Conservation (phyloP, 1,140 invertebrate genomes). For the Megalopta genalis region DNA sequence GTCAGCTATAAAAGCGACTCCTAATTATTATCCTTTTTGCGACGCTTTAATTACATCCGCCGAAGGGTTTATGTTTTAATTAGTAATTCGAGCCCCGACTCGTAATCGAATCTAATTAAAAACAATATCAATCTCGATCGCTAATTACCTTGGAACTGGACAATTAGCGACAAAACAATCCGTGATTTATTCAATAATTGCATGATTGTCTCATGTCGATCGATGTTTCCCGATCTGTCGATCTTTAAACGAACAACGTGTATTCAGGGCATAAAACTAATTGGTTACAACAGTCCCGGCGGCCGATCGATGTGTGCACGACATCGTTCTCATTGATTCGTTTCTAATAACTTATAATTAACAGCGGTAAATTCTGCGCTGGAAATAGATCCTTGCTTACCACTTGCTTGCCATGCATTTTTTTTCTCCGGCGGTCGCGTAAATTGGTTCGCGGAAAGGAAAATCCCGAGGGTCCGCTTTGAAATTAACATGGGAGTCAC, state of each 20-base stretch:
- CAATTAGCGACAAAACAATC: not conserved
- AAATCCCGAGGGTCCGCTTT: not conserved
- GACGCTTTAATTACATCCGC: too few species aligned
- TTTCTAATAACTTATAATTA: slow-evolving; percentile 28
- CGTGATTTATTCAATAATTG: not conserved
- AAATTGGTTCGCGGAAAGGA: not conserved
- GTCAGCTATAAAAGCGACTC: too few species aligned
- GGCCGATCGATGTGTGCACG: slow-evolving; percentile 6
- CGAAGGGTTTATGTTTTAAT: not conserved
- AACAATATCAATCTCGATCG: not conserved
- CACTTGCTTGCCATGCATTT: not conserved
- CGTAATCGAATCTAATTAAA: not conserved
- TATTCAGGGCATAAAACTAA: slow-evolving; percentile 22
- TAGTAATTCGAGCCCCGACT: not conserved
- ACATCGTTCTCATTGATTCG: slow-evolving; percentile 11
- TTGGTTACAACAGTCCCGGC: not conserved
- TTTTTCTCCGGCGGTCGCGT: not conserved
- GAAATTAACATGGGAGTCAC: not conserved
- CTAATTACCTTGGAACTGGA: not conserved
- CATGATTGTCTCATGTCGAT: not conserved
- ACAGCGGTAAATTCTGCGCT: not conserved
- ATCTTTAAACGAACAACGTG: not conserved
- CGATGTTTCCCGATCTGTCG: too few species aligned
- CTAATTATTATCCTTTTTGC: too few species aligned
- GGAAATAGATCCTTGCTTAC: not conserved